Evolutionary conservation across 2,113 vertebrate species (phyloP), one percentile per base, ranked within the genome.

Genomic region (Antechinus stuartii): DNA sequence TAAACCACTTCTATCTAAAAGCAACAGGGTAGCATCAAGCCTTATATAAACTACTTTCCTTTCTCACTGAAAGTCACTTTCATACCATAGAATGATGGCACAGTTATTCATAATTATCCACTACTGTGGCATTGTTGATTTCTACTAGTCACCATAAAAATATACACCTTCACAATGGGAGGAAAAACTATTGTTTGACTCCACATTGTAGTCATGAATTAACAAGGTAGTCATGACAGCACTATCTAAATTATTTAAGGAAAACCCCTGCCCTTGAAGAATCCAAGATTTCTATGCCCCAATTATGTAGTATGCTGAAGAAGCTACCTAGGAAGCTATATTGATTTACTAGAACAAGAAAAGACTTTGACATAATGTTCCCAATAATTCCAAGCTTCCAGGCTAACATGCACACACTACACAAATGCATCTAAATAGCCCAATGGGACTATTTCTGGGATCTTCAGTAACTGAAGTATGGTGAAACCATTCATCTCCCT

Each of bases 401-500:
- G 49, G 89, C 76, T 93, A 94, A 96, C 27, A 90, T 97, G 89
- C 96, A 96, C 56, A 91, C 89, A 53, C 93, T n/a, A 93, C 95
- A 93, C 57, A 97, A 97, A 95, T 90, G 47, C 24, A 94, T 92
- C 53, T 96, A 93, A 94, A 35, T 49, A 94, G 89, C 91, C 96
- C 94, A 50, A 35, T 30, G 97, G 96, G 95, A 97, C 84, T 42
- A 46, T 95, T n/a, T 89, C 93, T 94, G 97, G 94, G 90, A 89
- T 97, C 94, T 96, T 97, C 93, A 95, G 92, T 93, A 97, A 96
- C 55, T 54, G 55, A 54, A 95, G 91, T 90, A 92, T 90, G 89
- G 55, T 92, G 42, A 55, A 47, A 90, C 42, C 93, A 97, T 97
- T 22, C 91, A 91, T 97, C 95, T 97, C 91, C 95, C 55, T 97